Evolutionary conservation across 37 sponge, comb jelly and placozoan genomes (phyloP), one percentile per base, ranked within the genome.

Genomic region (Halisarca cf. caerulea): DNA sequence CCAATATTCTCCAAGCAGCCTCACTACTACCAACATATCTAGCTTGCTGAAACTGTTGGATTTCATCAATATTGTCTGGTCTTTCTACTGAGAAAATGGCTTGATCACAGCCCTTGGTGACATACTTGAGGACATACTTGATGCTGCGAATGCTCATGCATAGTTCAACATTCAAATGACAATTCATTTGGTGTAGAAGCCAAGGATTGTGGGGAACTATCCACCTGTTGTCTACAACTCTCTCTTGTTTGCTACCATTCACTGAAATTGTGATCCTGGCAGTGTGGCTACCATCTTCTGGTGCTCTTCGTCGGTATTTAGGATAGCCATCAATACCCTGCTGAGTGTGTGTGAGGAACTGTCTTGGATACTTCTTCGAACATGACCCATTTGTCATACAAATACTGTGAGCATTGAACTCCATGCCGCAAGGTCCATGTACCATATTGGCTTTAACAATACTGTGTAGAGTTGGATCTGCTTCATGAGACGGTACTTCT

Each of bases 71-170:
- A n/a, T 54, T 61, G 40, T 28, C 20, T 57, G 25, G 69, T 11
- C 89, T 57, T 39, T 72, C 1, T 38, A 73, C n/a, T n/a, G n/a
- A n/a, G n/a, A n/a, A 72, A 0, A 59, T 34, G 0, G 80, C 87
- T 28, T 64, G 62, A 64, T 89, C 92, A 58, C 51, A 2, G 39
- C 92, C 92, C 0, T 90, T 90, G 80, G 42, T 23, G 1, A 89
- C 78, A 82, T 90, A 90, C 72, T 85, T 91, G 34, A 70, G 74
- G 25, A 85, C 75, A 74, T 91, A 90, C 62, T 86, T 80, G n/a
- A 91, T 80, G 32, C 83, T 54, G 15, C 20, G 91, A 64, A 91
- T 66, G 28, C 82, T 54, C 43, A 66, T 62, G 80, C 86, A 85
- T 0, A 74, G 24, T 86, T 90, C 91, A 0, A 83, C 81, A 54